phyloP scores from a whole-genome alignment of 2,797 vertebrate genomes.

The Halcyon badia region DNA sequence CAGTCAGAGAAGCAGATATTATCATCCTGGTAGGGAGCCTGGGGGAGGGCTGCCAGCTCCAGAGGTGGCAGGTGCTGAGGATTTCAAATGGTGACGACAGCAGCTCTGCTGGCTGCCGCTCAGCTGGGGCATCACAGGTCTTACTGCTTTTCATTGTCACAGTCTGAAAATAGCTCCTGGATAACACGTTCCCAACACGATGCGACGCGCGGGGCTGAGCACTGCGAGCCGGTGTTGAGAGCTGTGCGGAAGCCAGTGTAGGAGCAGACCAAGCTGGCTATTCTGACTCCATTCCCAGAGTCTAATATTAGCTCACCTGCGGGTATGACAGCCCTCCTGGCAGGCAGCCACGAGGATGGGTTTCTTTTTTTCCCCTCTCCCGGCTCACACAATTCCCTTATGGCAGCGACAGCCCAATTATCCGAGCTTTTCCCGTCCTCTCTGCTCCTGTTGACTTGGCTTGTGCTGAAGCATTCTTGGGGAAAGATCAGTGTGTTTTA shows the following conservation, averaged over 20 bases:
- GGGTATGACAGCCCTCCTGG: background rate
- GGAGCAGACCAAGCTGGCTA: background rate
- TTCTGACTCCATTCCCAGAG: background rate
- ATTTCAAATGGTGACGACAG: background rate
- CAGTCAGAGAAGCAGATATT: background rate
- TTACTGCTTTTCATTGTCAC: constrained; percentile 39
- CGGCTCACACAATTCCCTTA: background rate
- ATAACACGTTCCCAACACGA: background rate
- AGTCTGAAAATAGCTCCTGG: constrained; percentile 36
- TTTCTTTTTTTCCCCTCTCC: background rate
- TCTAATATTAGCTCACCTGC: background rate
- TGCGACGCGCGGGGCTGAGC: background rate
- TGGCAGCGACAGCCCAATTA: background rate
- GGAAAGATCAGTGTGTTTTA: background rate
- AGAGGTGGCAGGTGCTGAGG: constrained; percentile 24
- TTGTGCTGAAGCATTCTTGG: background rate
- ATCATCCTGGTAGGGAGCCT: background rate
- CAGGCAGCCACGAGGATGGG: background rate
- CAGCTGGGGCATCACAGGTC: background rate
- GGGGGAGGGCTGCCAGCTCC: background rate
- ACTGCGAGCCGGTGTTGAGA: background rate
- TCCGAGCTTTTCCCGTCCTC: background rate
- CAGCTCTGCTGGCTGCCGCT: background rate
- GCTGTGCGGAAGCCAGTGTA: background rate
- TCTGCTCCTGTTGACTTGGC: background rate